Evolutionary conservation across 2,113 vertebrate species (phyloP), one percentile per base, ranked within the genome.

Genomic region (Geococcyx californianus): DNA sequence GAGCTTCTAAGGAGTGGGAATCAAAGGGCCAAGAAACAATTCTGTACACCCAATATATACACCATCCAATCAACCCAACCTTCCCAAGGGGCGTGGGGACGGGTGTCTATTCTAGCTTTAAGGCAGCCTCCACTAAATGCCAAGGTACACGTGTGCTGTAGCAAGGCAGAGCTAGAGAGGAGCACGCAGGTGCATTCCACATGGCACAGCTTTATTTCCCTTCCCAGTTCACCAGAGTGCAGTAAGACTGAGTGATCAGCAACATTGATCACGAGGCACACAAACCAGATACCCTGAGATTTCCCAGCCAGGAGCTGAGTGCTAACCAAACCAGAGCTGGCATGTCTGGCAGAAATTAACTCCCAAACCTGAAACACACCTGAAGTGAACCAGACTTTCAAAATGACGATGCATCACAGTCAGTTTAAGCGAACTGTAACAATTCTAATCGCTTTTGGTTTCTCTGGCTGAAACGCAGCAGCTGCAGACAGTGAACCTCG

Each of bases 101-200:
- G 33, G 28, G n/a, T 5, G 15, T 54, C 69, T 40, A 56, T 56
- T 2, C 38, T 19, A 9, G 23, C 56, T 55, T 36, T 31, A 33
- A 69, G 56, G n/a, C 60, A 73, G 21, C 13, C 28, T 49, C 36
- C 31, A 11, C 18, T 8, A 2, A 3, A 3, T 0, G 0, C 31
- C 11, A 55, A 75, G 51, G 16, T 51, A 54, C 3, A 1, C 1
- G 3, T 5, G 29, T 1, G 0, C 26, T 59, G 52, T 54, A 59
- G 66, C 49, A 24, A 69, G 40, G n/a, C 13, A 28, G 28, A 64
- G 14, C 49, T 40, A 3, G 56, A 66, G 51, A 0, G 0, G 66
- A 67, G n/a, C 2, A 2, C 7, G 23, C 51, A 73, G 63, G 42
- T 47, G 60, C 29, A 72, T 10, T 83, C 42, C 85, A 49, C 4